Percentiles rank a stretch among this genome's conserved stretches.
These are phyloP conservation scores for Morpho achilles DNA, from an alignment of 2,888 invertebrate species.

Conservation along the genomic window DNA sequence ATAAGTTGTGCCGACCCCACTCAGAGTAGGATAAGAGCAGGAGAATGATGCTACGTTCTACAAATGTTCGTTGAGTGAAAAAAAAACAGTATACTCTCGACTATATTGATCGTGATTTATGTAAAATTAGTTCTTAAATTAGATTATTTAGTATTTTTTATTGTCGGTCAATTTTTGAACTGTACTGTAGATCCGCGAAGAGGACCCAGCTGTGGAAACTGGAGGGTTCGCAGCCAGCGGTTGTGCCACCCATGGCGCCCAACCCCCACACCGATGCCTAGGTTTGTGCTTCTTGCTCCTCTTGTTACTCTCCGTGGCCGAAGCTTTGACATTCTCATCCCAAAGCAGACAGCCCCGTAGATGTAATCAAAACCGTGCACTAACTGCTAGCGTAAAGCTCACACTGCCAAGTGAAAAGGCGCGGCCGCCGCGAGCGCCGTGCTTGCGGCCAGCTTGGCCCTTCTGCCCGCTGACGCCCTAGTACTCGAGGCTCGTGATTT, in stretches of 20 bases:
- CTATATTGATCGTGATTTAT: too few relatives aligned
- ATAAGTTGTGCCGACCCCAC: too few relatives aligned
- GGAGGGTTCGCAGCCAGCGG: conserved; percentile 44
- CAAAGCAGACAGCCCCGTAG: conserved; percentile 49
- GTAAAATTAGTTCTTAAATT: background rate
- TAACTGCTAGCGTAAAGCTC: conserved; percentile 50
- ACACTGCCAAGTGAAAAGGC: conserved; percentile 19
- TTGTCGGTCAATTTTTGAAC: too few relatives aligned
- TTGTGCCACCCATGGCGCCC: conserved; percentile 56
- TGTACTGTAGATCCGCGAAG: conserved; percentile 61
- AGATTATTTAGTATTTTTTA: conserved; percentile 2
- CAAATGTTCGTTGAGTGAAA: too few relatives aligned
- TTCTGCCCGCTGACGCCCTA: conserved; percentile 38
- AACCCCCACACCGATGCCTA: conserved; percentile 63
- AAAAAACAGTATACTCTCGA: too few relatives aligned
- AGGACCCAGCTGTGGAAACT: conserved; percentile 42
- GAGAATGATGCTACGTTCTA: too few relatives aligned
- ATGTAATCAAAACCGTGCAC: conserved; percentile 56
- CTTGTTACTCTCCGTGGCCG: conserved; percentile 53
- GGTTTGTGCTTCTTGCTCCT: conserved; percentile 74
- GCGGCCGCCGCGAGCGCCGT: conserved; percentile 58
- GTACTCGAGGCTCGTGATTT: conserved; percentile 62
- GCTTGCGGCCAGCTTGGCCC: conserved; percentile 38
- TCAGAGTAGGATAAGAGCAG: too few relatives aligned
- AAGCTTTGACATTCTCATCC: conserved; percentile 35